Evolutionary conservation across 2,797 vertebrate genomes (phyloP).

Genomic region (Sphaeramia orbicularis): DNA sequence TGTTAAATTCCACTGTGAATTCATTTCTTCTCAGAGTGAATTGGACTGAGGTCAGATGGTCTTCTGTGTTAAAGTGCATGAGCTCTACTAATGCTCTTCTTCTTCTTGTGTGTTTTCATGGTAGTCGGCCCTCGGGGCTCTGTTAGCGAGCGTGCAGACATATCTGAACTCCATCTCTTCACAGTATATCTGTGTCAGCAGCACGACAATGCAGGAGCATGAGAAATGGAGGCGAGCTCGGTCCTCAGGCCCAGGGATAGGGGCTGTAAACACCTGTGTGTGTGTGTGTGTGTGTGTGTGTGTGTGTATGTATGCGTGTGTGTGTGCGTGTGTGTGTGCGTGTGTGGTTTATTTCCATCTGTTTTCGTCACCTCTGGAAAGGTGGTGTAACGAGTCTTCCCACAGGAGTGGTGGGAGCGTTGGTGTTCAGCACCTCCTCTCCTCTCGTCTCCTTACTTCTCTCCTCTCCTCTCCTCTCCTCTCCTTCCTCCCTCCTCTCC

Average conservation of each 20-base stretch:
- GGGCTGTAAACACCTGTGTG: conserved; percentile 71
- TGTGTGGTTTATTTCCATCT: conserved; percentile 62
- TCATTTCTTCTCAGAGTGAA: too few species aligned
- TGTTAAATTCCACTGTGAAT: too few species aligned
- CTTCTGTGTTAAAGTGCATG: too few species aligned
- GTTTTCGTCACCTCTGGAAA: conserved; percentile 77
- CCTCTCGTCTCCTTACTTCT: too few species aligned
- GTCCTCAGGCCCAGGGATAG: conserved; percentile 76
- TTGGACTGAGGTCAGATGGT: too few species aligned
- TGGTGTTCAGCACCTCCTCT: conserved; percentile 57
- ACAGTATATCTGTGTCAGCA: conserved; percentile 81
- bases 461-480: too few species aligned
- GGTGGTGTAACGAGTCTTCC: conserved; percentile 74
- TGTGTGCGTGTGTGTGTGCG: conserved; percentile 36
- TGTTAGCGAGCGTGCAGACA: conserved; percentile 61
- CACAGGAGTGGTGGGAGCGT: conserved; percentile 64
- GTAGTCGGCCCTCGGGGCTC: conserved; percentile 45
- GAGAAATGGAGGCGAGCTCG: conserved; percentile 78
- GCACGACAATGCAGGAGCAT: conserved; percentile 67
- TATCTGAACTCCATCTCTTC: conserved; percentile 78
- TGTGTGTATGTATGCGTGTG: too few species aligned
- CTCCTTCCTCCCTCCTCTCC: too few species aligned
- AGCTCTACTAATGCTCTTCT: too few species aligned
- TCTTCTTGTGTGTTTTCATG: conserved; percentile 55
- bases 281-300: too few species aligned